phyloP scores from a whole-genome alignment of 2,888 invertebrate species.

The Nemurella pictetii region DNA sequence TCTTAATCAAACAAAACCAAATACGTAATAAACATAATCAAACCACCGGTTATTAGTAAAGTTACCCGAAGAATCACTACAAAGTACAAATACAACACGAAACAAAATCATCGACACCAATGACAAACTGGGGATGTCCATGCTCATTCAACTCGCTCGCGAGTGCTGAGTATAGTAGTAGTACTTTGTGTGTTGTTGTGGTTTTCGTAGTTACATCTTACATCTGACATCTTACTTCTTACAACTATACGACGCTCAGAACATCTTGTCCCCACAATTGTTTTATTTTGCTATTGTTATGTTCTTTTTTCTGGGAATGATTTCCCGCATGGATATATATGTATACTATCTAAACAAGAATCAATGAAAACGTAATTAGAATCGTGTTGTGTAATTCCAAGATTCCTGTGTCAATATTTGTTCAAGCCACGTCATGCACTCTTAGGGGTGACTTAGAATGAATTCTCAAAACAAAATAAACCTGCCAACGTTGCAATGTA shows the following conservation, averaged over 20 bases:
- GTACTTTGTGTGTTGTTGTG: conserved; percentile 2
- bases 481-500: background rate
- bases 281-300: conserved; percentile 27
- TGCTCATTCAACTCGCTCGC: background rate
- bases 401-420: conserved; percentile 17
- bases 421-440: background rate
- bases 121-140: background rate
- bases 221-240: too few relatives aligned
- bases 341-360: conserved; percentile 30
- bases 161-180: too few relatives aligned
- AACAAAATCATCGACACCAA: background rate
- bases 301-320: conserved; percentile 33
- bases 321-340: conserved; percentile 32
- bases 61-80: too few relatives aligned
- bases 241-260: background rate
- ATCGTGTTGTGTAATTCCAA: conserved; percentile 30
- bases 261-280: conserved; percentile 27
- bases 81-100: background rate
- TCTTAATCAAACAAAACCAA: background rate
- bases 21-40: background rate
- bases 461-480: too few relatives aligned
- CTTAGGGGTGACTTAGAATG: background rate
- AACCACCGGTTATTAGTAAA: background rate
- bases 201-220: background rate
- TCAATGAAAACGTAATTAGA: conserved; percentile 31